Conservation (phyloP, 2,888 invertebrate species). For the Notodonta dromedarius region DNA sequence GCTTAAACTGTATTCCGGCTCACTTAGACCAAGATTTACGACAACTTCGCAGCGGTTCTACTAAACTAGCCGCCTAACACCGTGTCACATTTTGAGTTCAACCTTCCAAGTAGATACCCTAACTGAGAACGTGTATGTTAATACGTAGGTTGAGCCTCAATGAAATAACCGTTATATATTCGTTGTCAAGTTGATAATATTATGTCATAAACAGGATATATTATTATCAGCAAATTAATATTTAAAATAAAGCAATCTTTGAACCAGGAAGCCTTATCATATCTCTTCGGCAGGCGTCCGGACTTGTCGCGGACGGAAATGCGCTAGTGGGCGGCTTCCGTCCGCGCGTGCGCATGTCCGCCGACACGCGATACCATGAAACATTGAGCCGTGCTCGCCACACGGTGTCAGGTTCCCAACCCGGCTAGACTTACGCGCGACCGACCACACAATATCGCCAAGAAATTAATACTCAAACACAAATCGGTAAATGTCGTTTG, state of each 20-base stretch:
- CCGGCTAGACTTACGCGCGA: slow-evolving; percentile 48
- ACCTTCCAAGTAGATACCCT: slow-evolving; percentile 14
- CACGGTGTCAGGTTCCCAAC: slow-evolving; percentile 55
- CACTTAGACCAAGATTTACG: slow-evolving; percentile 75
- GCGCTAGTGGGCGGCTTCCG: slow-evolving; percentile 68
- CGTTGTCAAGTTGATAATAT: too few species aligned
- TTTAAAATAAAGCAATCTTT: slow-evolving; percentile 16
- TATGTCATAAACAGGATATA: too few species aligned
- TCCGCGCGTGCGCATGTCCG: slow-evolving; percentile 69
- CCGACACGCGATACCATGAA: slow-evolving; percentile 52
- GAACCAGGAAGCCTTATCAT: slow-evolving; percentile 73
- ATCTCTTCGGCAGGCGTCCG: slow-evolving; percentile 52
- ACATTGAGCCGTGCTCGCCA: slow-evolving; percentile 41
- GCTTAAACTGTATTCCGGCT: slow-evolving; percentile 74
- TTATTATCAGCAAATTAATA: neutral
- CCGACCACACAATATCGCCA: slow-evolving; percentile 30
- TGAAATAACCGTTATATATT: neutral
- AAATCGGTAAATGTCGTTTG: slow-evolving; percentile 12
- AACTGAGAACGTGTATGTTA: too few species aligned
- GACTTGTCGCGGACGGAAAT: slow-evolving; percentile 57
- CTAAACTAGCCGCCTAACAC: slow-evolving; percentile 38
- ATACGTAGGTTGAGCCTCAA: neutral
- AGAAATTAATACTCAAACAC: slow-evolving; percentile 14
- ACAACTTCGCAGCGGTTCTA: slow-evolving; percentile 55
- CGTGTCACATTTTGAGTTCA: slow-evolving; percentile 35